phyloP scores from a whole-genome alignment of 35 echinoderm and acorn worm genomes.

The Holothuria glaberrima region DNA sequence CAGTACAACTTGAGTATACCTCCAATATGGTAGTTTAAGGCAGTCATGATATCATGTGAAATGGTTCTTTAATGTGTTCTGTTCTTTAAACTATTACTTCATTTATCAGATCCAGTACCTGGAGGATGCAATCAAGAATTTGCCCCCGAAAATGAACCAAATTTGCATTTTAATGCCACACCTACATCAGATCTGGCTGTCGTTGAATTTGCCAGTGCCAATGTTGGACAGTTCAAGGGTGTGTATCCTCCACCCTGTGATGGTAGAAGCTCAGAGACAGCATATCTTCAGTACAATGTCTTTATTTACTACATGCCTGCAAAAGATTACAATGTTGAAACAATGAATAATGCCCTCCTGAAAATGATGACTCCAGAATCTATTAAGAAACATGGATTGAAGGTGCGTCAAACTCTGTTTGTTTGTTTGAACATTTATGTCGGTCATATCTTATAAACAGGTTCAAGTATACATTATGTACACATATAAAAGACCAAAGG shows the following conservation, averaged over 20 bases:
- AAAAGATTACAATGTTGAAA: not conserved
- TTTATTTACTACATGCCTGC: slow-evolving; percentile 49
- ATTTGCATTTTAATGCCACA: slow-evolving; percentile 48
- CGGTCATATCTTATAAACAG: no score
- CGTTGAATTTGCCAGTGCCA: slow-evolving; percentile 61
- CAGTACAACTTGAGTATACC: no score
- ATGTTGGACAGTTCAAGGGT: slow-evolving; percentile 38
- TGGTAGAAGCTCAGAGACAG: not conserved
- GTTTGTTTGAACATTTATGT: no score
- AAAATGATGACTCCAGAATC: slow-evolving; percentile 53
- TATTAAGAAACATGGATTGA: slow-evolving; percentile 60
- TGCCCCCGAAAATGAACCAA: slow-evolving; percentile 64
- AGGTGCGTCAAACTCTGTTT: slow-evolving; percentile 17
- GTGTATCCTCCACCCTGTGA: slow-evolving; percentile 27
- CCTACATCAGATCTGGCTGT: slow-evolving; percentile 35
- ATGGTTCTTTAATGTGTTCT: no score
- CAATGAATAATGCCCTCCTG: slow-evolving; percentile 39
- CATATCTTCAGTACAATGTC: slow-evolving; percentile 39
- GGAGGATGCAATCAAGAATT: slow-evolving; percentile 73
- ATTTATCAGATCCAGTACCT: slow-evolving; percentile 68
- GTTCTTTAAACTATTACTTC: no score
- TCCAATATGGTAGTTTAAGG: no score
- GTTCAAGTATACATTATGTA: no score
- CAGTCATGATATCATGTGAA: no score
- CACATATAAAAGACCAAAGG: no score